Evolutionary conservation across 2,888 invertebrate genomes (phyloP).

Genomic region (Erannis defoliaria): DNA sequence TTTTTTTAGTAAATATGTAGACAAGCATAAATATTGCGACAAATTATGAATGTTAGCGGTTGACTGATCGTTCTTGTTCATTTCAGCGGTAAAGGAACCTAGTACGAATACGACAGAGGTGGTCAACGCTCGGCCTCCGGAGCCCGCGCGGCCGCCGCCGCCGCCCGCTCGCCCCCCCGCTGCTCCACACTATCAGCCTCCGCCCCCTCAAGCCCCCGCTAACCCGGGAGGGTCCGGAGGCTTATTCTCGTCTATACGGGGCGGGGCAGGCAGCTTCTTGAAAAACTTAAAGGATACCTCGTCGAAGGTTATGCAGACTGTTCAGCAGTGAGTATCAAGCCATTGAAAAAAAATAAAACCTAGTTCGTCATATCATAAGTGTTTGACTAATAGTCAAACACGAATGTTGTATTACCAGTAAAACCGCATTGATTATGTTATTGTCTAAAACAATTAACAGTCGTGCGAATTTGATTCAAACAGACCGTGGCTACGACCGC

Average conservation of each 20-base stretch:
- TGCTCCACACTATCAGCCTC: constrained; percentile 67
- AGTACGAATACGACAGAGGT: constrained; percentile 60
- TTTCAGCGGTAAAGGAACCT: constrained; percentile 71
- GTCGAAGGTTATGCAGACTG: constrained; percentile 98
- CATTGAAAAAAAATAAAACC: too few relatives aligned
- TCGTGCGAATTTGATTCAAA: too few relatives aligned
- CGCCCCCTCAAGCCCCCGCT: constrained; percentile 58
- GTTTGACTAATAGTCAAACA: too few relatives aligned
- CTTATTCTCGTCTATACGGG: constrained; percentile 94
- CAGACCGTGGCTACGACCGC: too few relatives aligned
- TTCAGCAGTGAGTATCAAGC: constrained; percentile 91
- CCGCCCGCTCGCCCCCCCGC: constrained; percentile 65
- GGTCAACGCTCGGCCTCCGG: constrained; percentile 68
- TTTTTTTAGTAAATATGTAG: background rate
- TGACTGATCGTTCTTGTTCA: constrained; percentile 24
- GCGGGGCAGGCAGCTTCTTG: constrained; percentile 96
- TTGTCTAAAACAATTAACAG: background rate
- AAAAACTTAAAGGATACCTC: constrained; percentile 98
- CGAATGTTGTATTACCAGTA: background rate
- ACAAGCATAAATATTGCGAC: background rate
- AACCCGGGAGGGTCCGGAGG: constrained; percentile 87
- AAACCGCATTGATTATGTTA: background rate
- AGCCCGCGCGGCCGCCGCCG: constrained; percentile 72
- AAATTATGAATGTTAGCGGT: background rate
- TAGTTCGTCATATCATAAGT: too few relatives aligned